Percentiles rank a stretch among this genome's conserved stretches.
phyloP scores from a whole-genome alignment of 2,113 vertebrate genomes.

The Mionectes macconnelli region DNA sequence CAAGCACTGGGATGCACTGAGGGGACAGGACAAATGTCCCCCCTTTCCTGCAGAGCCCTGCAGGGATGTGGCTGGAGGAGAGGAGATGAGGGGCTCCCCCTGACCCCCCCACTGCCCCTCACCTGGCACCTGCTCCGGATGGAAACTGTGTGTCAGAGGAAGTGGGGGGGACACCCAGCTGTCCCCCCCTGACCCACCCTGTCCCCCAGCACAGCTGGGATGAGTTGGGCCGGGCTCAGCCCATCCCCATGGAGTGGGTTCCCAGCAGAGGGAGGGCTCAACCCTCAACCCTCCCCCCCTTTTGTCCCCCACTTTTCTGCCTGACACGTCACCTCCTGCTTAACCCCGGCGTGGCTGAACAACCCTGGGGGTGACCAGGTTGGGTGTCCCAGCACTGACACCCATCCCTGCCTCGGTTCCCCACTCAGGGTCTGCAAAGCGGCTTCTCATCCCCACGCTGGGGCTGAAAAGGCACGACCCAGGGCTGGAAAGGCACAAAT shows the following conservation, averaged over 20 bases:
- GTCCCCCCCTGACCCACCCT: background rate
- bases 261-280: background rate
- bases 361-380: fast-evolving
- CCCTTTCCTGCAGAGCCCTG: background rate
- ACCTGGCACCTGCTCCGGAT: background rate
- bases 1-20: background rate
- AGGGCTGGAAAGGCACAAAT: background rate
- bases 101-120: background rate
- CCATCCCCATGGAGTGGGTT: background rate
- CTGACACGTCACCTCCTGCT: background rate
- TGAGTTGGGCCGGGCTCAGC: background rate
- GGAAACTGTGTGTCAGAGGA: constrained; percentile 30
- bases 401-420: background rate
- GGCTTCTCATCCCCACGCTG: background rate
- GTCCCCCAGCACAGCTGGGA: background rate
- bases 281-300: background rate
- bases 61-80: background rate
- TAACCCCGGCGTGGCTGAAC: background rate
- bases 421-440: background rate
- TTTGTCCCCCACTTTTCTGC: background rate
- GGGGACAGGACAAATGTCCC: background rate
- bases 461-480: background rate
- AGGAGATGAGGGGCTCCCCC: background rate
- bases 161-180: background rate
- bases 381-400: background rate